Evolutionary conservation across 2,113 vertebrate genomes (phyloP).

Genomic region (Ciconia stormi): DNA sequence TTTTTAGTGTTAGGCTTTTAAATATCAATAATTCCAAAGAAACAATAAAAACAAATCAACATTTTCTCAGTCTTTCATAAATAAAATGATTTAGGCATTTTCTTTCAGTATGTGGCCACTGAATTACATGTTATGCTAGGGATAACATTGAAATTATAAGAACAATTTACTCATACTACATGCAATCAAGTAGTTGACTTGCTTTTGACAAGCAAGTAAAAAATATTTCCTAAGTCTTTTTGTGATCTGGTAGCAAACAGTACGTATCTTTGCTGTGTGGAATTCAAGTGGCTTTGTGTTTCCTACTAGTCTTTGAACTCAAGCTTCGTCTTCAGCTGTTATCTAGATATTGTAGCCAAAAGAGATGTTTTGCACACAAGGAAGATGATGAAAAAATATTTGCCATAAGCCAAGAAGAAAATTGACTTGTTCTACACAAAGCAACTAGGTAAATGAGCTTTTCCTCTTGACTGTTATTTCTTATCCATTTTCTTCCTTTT

Average conservation of each 20-base stretch:
- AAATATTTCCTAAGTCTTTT: neutral
- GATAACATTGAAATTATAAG: neutral
- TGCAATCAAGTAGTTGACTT: neutral
- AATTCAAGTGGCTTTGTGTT: constrained; percentile 53
- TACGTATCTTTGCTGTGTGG: neutral
- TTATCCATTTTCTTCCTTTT: neutral
- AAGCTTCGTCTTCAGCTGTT: constrained; percentile 52
- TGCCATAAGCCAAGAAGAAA: constrained; percentile 49
- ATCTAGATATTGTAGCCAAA: neutral
- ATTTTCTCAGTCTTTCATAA: neutral
- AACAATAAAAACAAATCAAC: neutral
- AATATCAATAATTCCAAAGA: neutral
- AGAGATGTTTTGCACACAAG: neutral
- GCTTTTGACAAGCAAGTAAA: neutral
- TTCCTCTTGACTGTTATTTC: neutral
- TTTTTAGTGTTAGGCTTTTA: neutral
- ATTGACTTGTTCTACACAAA: constrained; percentile 24
- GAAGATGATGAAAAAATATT: neutral
- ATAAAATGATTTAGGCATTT: neutral
- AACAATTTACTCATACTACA: neutral
- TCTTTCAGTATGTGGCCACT: neutral
- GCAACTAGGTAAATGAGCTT: constrained; percentile 13
- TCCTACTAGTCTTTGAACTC: constrained; percentile 35
- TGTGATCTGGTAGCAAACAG: constrained; percentile 45
- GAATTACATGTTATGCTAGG: neutral